Evolutionary conservation across 64 coral and sea anemone genomes (phyloP), one percentile per base, ranked within the genome.

Genomic region (Pocillopora damicornis): DNA sequence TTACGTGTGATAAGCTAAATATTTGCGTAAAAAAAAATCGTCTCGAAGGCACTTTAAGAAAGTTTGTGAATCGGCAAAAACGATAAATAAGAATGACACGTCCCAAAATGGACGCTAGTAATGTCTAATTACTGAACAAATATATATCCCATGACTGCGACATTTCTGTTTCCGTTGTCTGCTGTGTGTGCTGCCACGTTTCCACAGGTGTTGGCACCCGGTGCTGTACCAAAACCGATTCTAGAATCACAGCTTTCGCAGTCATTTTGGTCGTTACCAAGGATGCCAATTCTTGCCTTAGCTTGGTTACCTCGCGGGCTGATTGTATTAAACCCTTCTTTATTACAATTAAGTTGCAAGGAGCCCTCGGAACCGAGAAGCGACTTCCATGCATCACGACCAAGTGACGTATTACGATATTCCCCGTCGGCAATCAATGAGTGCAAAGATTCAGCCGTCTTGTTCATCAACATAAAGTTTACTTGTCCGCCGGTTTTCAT

Each of bases 231-330:
- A 77, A 88, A 78, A 62, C 57, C 87, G 14, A 88, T 79, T 15
- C 73, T 77, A 2, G 74, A 77, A 60, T 88, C 87, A 67, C 73
- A 75, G 16, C 58, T 22, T 0, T 25, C 20, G 35, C 87, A 88
- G 13, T 88, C 22, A 37, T 64, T 79, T 64, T 88, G 75, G 2
- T 88, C 26, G 87, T 88, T 88, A n/a, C 59, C 13, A 4, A 88
- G 26, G 12, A 88, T 62, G 13, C 87, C 87, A 15, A 88, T 77
- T 17, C 87, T 63, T 63, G 64, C 88, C 68, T 59, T 89, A 0
- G 88, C 3, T 12, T 16, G 18, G 10, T 14, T 13, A 1, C 5
- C 0, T 0, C 11, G 3, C 23, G 2, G 9, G 34, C 15, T 15
- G 5, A 56, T 1, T 9, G n/a, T 63, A 17, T 89, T 89, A 63